Conservation (phyloP, 2,888 invertebrate genomes). For the Syrista parreyssii region DNA sequence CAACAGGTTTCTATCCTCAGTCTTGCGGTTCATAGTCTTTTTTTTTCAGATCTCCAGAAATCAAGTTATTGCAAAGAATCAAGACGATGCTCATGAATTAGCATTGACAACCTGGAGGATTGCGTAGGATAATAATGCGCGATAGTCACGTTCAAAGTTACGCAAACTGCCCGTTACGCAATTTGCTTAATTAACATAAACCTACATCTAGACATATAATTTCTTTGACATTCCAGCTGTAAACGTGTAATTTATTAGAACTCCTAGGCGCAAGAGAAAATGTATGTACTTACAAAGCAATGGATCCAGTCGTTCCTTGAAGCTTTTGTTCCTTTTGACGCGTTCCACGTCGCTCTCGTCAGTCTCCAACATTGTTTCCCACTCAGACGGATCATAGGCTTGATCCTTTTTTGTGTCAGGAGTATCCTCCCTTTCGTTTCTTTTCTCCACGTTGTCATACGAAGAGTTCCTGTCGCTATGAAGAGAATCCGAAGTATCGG, state of each 20-base stretch:
- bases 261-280: not conserved
- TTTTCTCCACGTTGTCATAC: slow-evolving; percentile 81
- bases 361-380: slow-evolving; percentile 65
- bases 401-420: slow-evolving; percentile 48
- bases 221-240: not conserved
- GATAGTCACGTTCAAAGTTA: not conserved
- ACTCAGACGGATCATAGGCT: slow-evolving; percentile 57
- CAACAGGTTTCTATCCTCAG: not conserved
- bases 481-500: slow-evolving; percentile 55
- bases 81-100: not conserved
- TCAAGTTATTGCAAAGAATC: not conserved
- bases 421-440: slow-evolving; percentile 55
- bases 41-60: not conserved
- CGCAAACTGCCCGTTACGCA: not conserved
- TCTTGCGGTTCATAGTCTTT: not conserved
- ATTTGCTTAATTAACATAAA: not conserved
- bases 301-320: slow-evolving; percentile 82
- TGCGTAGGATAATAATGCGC: not conserved
- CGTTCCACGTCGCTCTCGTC: slow-evolving; percentile 67
- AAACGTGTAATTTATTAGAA: not conserved
- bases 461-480: slow-evolving; percentile 71
- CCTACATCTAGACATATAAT: not conserved
- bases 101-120: not conserved
- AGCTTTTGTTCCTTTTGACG: slow-evolving; percentile 73
- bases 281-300: slow-evolving; percentile 72